Base-by-base conservation (phyloP, 2,888 invertebrate genomes). In the Drosophila stalkeri region DNA sequence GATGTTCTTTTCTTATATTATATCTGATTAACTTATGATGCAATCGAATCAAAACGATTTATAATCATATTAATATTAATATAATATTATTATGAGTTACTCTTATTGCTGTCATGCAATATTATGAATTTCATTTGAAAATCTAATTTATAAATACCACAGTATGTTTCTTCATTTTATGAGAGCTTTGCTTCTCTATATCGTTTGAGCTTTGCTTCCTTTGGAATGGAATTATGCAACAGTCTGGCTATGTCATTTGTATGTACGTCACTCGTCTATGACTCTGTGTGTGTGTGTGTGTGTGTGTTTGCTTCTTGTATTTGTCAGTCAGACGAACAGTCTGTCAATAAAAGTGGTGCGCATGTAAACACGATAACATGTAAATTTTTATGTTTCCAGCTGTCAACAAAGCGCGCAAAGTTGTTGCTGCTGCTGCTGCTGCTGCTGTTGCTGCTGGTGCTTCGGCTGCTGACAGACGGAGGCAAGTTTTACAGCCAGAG, bases 321-420 rank as follows among this genome's bases (percentile, higher is more conserved):
- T 67, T 72, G 64, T 62, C 74, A 69, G 67, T 49, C 60, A 31
- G 55, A 55, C 54, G 69, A 64, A 64, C 46, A 55, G 72, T 51
- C 85, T 72, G 85, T 83, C 83, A 86, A 85, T 85, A 85, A 65
- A 75, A 75, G 60, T 39, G 66, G 70, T 70, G 72, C 70, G 74
- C 72, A 76, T 75, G 76, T 69, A 72, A 78, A 74, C 75, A 75
- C 72, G 80, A 77, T 83, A 83, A 77, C 80, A 86, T 84, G 89
- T 81, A 86, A 86, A 88, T 86, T 86, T 86, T 76, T 69, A 84
- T 86, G 86, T 84, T 80, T 60, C 72, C 75, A 82, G 64, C 84
- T 82, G 88, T 77, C 86, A 80, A 84, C 77, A 79, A 63, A 55
- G 57, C 63, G 54, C 49, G 35, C 57, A 43, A 54, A 54, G 54